These are phyloP conservation scores for Tapera naevia DNA, from an alignment of 2,797 vertebrate genomes.

Conservation along the genomic window DNA sequence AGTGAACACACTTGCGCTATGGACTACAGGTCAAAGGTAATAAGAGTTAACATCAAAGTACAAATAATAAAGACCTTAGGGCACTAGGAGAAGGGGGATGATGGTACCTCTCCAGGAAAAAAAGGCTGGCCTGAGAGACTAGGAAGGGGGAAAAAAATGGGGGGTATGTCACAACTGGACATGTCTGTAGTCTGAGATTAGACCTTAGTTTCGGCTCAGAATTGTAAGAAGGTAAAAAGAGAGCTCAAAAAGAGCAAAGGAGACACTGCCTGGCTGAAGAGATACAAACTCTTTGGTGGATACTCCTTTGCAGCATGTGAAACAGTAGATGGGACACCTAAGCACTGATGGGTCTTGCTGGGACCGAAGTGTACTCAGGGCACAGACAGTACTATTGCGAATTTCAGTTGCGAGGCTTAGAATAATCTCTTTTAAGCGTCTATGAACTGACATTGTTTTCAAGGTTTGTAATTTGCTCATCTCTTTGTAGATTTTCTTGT, in stretches of 20 bases:
- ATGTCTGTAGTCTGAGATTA: fast-evolving
- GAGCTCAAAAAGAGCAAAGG: background rate
- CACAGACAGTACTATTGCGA: background rate
- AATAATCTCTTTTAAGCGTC: background rate
- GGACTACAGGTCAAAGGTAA: background rate
- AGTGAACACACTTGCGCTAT: background rate
- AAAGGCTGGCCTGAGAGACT: background rate
- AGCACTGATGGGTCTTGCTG: background rate
- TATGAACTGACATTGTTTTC: background rate
- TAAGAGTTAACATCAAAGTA: background rate
- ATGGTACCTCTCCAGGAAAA: background rate
- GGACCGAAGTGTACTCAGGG: background rate
- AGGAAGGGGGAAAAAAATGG: background rate
- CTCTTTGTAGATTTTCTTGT: background rate
- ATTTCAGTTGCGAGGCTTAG: background rate
- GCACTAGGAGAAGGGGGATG: background rate
- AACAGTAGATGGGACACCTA: background rate
- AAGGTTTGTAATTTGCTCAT: background rate
- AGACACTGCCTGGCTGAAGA: background rate
- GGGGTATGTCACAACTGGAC: background rate
- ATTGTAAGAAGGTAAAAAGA: background rate
- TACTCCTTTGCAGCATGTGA: background rate
- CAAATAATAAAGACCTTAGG: background rate
- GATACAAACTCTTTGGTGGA: background rate
- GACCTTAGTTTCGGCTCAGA: background rate